These are phyloP conservation scores for Phoeniculus purpureus DNA, from an alignment of 2,797 vertebrate genomes.

Conservation along the genomic window DNA sequence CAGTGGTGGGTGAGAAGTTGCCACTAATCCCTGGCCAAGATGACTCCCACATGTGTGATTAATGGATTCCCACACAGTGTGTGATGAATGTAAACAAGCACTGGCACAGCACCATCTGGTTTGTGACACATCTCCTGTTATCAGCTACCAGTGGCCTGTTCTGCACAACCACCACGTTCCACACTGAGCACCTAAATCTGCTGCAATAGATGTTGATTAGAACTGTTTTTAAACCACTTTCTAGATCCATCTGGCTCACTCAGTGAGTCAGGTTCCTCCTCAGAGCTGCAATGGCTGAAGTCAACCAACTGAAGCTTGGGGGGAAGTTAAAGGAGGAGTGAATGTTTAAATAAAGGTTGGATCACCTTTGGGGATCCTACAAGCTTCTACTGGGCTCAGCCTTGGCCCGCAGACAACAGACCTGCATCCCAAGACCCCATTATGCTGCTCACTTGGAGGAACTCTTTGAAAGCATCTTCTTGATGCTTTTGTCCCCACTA, in stretches of 20 bases:
- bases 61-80: not conserved
- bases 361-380: not conserved
- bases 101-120: not conserved
- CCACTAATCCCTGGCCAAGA: not conserved
- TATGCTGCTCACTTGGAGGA: not conserved
- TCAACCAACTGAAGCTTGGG: not conserved
- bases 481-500: not conserved
- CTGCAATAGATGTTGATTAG: not conserved
- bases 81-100: not conserved
- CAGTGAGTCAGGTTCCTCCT: not conserved
- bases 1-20: not conserved
- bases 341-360: not conserved
- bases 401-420: not conserved
- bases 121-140: not conserved
- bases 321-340: not conserved
- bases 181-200: conserved; percentile 9
- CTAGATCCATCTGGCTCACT: not conserved
- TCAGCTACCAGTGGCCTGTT: not conserved
- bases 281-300: not conserved
- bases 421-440: not conserved
- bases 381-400: not conserved
- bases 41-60: not conserved
- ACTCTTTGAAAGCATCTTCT: not conserved
- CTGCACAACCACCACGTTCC: not conserved
- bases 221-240: not conserved